A percentile compares a stretch with the other conserved stretches of the same genome.
Conservation (phyloP, 2,888 invertebrate genomes). For the Hypena proboscidalis region DNA sequence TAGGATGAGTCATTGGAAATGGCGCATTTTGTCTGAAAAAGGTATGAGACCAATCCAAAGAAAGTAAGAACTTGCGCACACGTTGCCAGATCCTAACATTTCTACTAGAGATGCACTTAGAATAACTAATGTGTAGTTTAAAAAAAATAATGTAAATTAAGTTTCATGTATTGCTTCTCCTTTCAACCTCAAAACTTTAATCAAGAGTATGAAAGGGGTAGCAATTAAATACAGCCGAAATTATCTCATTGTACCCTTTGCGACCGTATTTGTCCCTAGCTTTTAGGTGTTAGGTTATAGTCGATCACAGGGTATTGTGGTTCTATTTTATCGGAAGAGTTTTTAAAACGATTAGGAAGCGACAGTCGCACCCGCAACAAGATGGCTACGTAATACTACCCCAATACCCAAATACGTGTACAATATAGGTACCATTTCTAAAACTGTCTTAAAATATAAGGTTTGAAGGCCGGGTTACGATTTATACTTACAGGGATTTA, state of each 20-base stretch:
- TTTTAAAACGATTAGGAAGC: conserved; percentile 74
- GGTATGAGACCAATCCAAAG: too few relatives aligned
- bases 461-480: conserved; percentile 58
- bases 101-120: too few relatives aligned
- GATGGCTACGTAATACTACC: conserved; percentile 79
- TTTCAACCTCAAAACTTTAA: too few relatives aligned
- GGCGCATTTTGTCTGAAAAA: not conserved
- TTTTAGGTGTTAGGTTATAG: conserved; percentile 80
- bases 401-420: conserved; percentile 81
- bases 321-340: conserved; percentile 82
- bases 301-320: conserved; percentile 84
- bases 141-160: too few relatives aligned
- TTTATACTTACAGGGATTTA: conserved; percentile 46
- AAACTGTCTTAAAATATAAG: conserved; percentile 71
- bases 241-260: conserved; percentile 70
- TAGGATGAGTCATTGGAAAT: conserved; percentile 21
- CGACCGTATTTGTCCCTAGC: conserved; percentile 82
- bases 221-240: conserved; percentile 30
- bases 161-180: too few relatives aligned
- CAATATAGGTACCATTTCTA: conserved; percentile 67
- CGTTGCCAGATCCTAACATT: conserved; percentile 26
- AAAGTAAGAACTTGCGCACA: too few relatives aligned
- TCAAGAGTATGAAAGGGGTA: not conserved
- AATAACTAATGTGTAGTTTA: too few relatives aligned
- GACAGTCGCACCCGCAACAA: conserved; percentile 62